These are phyloP conservation scores for Heterodera filipjevi DNA, from an alignment of 2,888 invertebrate genomes.

Conservation along the genomic window DNA sequence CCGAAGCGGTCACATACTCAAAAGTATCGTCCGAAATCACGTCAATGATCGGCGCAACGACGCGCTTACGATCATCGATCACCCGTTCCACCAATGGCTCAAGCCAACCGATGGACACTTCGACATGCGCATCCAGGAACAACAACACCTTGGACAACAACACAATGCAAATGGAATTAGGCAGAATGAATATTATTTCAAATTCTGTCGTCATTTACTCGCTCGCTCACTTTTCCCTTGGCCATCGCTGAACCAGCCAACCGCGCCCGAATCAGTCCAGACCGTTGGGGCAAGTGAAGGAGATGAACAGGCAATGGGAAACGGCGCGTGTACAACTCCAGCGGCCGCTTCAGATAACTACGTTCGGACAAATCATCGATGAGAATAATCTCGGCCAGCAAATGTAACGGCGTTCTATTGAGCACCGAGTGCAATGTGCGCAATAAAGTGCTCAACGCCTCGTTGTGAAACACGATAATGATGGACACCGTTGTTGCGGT, in stretches of 20 bases:
- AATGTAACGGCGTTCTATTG: constrained; percentile 52
- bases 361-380: constrained; percentile 59
- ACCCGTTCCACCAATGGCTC: constrained; percentile 79
- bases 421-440: constrained; percentile 69
- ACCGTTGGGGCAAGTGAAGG: constrained; percentile 80
- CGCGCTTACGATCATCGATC: constrained; percentile 74
- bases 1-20: constrained; percentile 96
- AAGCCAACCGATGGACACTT: constrained; percentile 92
- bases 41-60: constrained; percentile 97
- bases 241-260: constrained; percentile 89
- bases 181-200: too few species aligned
- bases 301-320: constrained; percentile 60
- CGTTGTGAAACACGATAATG: constrained; percentile 98
- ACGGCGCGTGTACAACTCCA: constrained; percentile 57
- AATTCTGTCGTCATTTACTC: not conserved
- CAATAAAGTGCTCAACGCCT: constrained; percentile 94
- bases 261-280: constrained; percentile 92
- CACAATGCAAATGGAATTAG: too few species aligned
- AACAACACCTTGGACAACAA: constrained; percentile 76
- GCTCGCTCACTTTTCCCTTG: constrained; percentile 71
- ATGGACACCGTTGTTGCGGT: constrained; percentile 89
- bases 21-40: constrained; percentile 98
- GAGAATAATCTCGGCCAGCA: constrained; percentile 60
- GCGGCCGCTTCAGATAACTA: constrained; percentile 58
- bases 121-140: constrained; percentile 90